A percentile compares a stretch with the other conserved stretches of the same genome.
Evolutionary conservation across 2,888 invertebrate genomes (phyloP).

Genomic region (Andricus curvator): DNA sequence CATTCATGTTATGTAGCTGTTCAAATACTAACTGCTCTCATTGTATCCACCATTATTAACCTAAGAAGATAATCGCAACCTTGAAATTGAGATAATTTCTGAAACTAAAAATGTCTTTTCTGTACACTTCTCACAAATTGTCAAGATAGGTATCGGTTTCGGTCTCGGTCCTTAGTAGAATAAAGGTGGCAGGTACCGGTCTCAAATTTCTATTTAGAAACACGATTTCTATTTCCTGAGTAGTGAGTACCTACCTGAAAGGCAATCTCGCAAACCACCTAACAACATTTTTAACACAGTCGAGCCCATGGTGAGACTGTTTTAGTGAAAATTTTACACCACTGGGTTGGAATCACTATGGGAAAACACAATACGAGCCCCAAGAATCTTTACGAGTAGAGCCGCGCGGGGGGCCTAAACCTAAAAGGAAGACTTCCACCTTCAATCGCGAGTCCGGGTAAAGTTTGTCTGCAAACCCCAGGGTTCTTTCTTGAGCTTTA

Average conservation of each 20-base stretch:
- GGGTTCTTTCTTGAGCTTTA: slow-evolving; percentile 30
- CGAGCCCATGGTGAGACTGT: slow-evolving; percentile 6
- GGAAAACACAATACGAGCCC: slow-evolving; percentile 1
- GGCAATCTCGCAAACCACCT: slow-evolving; percentile 6
- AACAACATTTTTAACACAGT: slow-evolving; percentile 30
- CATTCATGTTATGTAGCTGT: no score
- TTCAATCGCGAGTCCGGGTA: slow-evolving; percentile 10
- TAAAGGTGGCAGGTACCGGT: slow-evolving; percentile 17
- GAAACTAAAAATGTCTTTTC: neutral
- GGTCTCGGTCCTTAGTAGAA: neutral
- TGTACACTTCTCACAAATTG: neutral
- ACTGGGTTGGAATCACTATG: neutral
- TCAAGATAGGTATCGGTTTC: slow-evolving; percentile 6
- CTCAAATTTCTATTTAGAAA: neutral
- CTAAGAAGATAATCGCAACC: neutral
- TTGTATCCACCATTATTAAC: neutral
- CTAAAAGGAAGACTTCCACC: neutral
- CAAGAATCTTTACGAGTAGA: slow-evolving; percentile 9
- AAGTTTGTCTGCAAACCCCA: slow-evolving; percentile 11
- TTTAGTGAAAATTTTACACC: slow-evolving; percentile 9
- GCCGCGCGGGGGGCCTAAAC: neutral
- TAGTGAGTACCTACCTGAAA: neutral
- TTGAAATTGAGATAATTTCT: neutral
- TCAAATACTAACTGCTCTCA: no score
- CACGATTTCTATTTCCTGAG: slow-evolving; percentile 4